phyloP scores from a whole-genome alignment of 2,113 vertebrate species.

The Thermophis baileyi region DNA sequence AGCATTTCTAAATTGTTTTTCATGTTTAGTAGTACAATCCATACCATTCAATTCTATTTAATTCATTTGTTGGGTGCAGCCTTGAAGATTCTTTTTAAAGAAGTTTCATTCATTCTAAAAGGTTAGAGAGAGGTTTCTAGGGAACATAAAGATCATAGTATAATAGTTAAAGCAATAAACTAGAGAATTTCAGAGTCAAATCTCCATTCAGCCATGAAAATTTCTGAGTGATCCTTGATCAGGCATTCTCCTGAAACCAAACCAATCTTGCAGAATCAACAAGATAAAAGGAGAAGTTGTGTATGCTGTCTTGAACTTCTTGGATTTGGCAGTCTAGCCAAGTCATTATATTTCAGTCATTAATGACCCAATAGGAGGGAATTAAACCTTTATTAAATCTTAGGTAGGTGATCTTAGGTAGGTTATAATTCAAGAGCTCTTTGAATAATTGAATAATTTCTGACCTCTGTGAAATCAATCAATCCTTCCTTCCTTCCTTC shows the following conservation, averaged over 20 bases:
- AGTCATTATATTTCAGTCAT: too few relatives aligned
- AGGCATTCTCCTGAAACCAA: not conserved
- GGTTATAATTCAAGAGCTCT: not conserved
- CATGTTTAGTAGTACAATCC: constrained; percentile 26
- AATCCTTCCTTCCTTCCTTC: not conserved
- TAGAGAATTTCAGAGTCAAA: not conserved
- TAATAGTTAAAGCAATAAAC: not conserved
- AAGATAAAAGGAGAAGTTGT: not conserved
- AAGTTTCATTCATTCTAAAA: not conserved
- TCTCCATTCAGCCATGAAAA: not conserved
- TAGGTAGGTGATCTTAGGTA: not conserved
- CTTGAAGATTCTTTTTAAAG: not conserved
- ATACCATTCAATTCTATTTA: constrained; percentile 32
- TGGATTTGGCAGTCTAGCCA: not conserved
- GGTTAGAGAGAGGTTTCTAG: not conserved
- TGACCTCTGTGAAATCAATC: not conserved
- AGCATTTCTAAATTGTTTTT: constrained; percentile 23
- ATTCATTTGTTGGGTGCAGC: constrained; percentile 23
- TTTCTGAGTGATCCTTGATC: not conserved
- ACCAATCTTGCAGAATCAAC: not conserved
- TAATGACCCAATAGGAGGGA: not conserved
- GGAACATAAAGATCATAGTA: not conserved
- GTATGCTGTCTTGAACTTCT: not conserved
- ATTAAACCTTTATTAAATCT: not conserved
- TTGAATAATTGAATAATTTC: not conserved